These are phyloP conservation scores for Miichthys miiuy DNA, from an alignment of 2,797 vertebrate species.

Conservation along the genomic window DNA sequence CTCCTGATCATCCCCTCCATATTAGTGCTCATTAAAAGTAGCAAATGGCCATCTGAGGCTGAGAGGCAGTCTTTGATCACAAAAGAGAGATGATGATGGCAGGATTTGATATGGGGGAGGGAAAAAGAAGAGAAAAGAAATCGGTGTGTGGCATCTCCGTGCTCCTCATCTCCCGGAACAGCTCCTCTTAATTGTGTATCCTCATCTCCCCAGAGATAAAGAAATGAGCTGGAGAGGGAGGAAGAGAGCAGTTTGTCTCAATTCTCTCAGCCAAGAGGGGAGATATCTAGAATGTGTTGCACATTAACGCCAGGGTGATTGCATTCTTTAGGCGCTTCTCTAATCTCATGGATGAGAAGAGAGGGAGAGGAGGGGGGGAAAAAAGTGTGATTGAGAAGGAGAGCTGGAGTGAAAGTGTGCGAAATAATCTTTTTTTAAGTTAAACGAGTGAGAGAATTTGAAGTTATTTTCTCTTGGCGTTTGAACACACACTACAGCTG, in stretches of 20 bases:
- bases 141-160: conserved; percentile 78
- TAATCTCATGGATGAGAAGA: conserved; percentile 86
- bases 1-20: conserved; percentile 79
- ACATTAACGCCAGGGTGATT: conserved; percentile 84
- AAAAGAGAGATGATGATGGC: conserved; percentile 80
- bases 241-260: conserved; percentile 84
- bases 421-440: conserved; percentile 78
- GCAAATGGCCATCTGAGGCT: conserved; percentile 78
- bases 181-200: conserved; percentile 84
- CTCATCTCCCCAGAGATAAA: conserved; percentile 83
- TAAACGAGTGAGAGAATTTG: conserved; percentile 78
- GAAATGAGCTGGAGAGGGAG: conserved; percentile 80
- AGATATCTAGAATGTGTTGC: conserved; percentile 82
- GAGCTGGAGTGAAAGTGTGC: conserved; percentile 69
- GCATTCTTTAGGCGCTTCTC: conserved; percentile 82
- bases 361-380: conserved; percentile 42
- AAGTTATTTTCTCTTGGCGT: conserved; percentile 75
- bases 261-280: conserved; percentile 81
- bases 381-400: conserved; percentile 70
- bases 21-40: conserved; percentile 84
- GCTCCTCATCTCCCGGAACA: conserved; percentile 78
- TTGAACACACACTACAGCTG: conserved; percentile 59
- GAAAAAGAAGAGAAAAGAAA: conserved; percentile 73
- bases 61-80: conserved; percentile 81
- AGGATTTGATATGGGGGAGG: conserved; percentile 76